Evolutionary conservation across 2,797 vertebrate genomes (phyloP), one percentile per base, ranked within the genome.

Genomic region (Babyrousa celebensis): DNA sequence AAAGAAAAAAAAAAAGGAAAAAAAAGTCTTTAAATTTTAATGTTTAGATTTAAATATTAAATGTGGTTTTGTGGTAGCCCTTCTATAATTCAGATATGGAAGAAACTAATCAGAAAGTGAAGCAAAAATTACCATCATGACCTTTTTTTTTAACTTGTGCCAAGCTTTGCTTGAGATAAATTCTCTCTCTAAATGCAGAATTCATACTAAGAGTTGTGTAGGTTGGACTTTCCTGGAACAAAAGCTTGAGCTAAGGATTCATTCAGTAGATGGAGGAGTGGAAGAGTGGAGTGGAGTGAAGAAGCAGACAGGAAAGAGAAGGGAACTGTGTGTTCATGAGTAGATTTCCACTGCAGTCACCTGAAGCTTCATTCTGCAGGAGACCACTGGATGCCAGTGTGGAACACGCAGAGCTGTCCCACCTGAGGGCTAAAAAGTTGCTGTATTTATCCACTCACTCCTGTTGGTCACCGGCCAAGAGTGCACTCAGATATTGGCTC

Each of bases 51-150:
- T 52, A 54, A 62, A 48, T 92, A 91, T 14, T 32, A 6, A 48
- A 0, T n/a, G n/a, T 85, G 95, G 67, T 91, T 97, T 98, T 90
- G 82, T 97, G 83, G 91, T 83, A 98, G 77, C 40, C 80, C 29
- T 56, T 83, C 87, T 97, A 56, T 95, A 96, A 74, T 85, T 96
- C 63, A 82, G 72, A 97, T 43, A 40, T 29, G 20, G 43, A 97
- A 58, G 56, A 95, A 96, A 71, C 36, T 9, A 85, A 95, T 78
- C 77, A 94, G 23, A 96, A 96, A 95, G 1, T 14, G 82, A 97
- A 17, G 1, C 54, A 93, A 93, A 20, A 87, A 32, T 25, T 67
- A 74, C 29, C 40, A 71, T 89, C 21, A 17, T 10, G 70, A 95
- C 71, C 36, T 36, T 11, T 90, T 92, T 97, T 96, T 67, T 85